phyloP scores from a whole-genome alignment of 2,113 vertebrate genomes.

The Centrocercus urophasianus region DNA sequence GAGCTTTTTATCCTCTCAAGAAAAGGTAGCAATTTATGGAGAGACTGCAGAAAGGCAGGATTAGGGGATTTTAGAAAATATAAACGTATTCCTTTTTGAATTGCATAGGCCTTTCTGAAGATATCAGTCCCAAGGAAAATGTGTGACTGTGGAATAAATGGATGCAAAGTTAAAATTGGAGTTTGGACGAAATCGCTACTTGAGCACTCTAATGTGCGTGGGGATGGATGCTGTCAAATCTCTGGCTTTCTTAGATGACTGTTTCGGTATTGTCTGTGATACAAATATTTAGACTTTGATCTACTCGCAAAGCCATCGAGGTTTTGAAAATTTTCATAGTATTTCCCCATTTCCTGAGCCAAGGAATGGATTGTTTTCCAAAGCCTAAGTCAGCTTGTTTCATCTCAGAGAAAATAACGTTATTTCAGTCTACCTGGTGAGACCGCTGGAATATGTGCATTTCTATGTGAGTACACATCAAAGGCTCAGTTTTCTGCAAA shows the following conservation, averaged over 20 bases:
- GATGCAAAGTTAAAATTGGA: constrained; percentile 43
- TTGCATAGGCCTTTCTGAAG: constrained; percentile 21
- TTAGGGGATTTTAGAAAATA: constrained; percentile 56
- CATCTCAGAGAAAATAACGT: neutral
- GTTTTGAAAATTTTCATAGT: constrained; percentile 4
- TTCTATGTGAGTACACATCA: neutral
- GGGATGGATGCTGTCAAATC: neutral
- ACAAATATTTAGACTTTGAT: constrained; percentile 45
- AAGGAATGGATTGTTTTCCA: constrained; percentile 19
- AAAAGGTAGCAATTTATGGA: constrained; percentile 52
- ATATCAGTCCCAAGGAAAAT: neutral
- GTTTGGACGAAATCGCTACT: neutral
- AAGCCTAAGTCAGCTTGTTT: constrained; percentile 3
- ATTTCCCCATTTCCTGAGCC: constrained; percentile 2
- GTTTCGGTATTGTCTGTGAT: neutral
- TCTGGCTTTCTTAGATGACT: neutral
- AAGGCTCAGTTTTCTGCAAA: rapidly evolving
- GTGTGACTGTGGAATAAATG: neutral
- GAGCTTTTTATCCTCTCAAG: constrained; percentile 40
- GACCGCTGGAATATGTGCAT: neutral
- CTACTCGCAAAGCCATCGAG: neutral
- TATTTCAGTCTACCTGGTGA: neutral
- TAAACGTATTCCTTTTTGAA: constrained; percentile 40
- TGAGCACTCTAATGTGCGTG: neutral
- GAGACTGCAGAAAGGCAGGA: constrained; percentile 42